phyloP scores from a whole-genome alignment of 2,888 invertebrate genomes.

The Cheilosia grossa region DNA sequence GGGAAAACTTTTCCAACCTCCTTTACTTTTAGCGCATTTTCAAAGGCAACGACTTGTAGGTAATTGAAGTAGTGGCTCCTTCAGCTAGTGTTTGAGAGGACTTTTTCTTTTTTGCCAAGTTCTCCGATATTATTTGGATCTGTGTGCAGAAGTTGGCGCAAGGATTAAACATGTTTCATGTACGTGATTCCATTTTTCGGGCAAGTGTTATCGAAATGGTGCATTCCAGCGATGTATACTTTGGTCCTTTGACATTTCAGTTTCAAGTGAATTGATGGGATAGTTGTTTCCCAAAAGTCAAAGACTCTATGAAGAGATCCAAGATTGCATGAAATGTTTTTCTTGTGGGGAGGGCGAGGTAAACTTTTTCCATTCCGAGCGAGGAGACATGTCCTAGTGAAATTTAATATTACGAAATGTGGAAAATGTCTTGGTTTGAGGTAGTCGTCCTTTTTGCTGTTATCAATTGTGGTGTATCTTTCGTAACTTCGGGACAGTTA shows the following conservation, averaged over 20 bases:
- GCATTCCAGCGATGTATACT: constrained; percentile 44
- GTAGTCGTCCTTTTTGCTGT: background rate
- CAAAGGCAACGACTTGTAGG: constrained; percentile 58
- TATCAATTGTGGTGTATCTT: too few species aligned
- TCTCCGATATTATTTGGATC: background rate
- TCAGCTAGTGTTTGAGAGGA: constrained; percentile 37
- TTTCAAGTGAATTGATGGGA: constrained; percentile 29
- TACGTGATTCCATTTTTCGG: constrained; percentile 45
- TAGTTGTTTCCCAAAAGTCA: constrained; percentile 27
- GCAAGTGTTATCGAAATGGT: constrained; percentile 28
- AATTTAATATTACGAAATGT: background rate
- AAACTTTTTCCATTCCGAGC: background rate
- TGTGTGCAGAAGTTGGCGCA: background rate
- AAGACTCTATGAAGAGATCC: constrained; percentile 27
- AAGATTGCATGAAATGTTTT: constrained; percentile 10
- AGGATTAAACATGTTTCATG: constrained; percentile 56
- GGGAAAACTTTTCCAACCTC: constrained; percentile 26
- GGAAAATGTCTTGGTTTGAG: background rate
- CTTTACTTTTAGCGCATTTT: background rate
- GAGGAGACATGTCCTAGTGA: background rate
- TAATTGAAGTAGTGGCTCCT: constrained; percentile 58
- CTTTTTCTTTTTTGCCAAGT: constrained; percentile 1
- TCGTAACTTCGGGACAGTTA: too few species aligned
- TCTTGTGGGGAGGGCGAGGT: background rate
- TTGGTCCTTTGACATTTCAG: constrained; percentile 42